A percentile compares a stretch with the other conserved stretches of the same genome.
Conservation (phyloP, 2,797 vertebrate genomes). For the Megalops cyprinoides region DNA sequence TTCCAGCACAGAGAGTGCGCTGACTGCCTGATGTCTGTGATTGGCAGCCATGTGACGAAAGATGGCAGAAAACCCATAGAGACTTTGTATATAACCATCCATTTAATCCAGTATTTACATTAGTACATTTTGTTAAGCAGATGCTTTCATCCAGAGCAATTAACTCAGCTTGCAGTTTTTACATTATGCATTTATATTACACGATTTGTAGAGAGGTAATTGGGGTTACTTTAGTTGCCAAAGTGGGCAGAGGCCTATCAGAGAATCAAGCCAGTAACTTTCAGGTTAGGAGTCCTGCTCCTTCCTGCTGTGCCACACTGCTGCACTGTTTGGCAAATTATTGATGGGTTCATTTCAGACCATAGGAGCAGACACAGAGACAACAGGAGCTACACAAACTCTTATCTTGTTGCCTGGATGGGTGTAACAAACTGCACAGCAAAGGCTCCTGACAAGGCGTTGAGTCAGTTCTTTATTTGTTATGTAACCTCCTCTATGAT, state of each 20-base stretch:
- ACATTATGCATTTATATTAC: no score
- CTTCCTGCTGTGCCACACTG: no score
- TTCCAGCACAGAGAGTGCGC: neutral
- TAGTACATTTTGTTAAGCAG: neutral
- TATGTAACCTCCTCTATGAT: neutral
- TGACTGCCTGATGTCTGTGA: neutral
- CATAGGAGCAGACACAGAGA: constrained; percentile 9
- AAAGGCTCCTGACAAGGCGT: neutral
- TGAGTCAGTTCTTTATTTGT: neutral
- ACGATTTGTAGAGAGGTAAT: no score
- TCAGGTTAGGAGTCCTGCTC: no score
- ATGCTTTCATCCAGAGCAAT: no score
- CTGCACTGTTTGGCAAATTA: no score
- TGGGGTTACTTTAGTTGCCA: no score
- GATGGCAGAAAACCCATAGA: no score
- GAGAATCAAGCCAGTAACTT: no score
- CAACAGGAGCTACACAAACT: neutral
- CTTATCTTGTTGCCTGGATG: neutral
- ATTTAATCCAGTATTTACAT: neutral
- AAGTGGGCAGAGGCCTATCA: no score
- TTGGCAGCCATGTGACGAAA: no score
- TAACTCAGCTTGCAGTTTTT: no score
- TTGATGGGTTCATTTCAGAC: neutral
- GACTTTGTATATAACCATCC: neutral
- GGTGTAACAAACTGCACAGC: neutral